phyloP scores from a whole-genome alignment of 2,113 vertebrate genomes.

The Atherinomorus stipes region DNA sequence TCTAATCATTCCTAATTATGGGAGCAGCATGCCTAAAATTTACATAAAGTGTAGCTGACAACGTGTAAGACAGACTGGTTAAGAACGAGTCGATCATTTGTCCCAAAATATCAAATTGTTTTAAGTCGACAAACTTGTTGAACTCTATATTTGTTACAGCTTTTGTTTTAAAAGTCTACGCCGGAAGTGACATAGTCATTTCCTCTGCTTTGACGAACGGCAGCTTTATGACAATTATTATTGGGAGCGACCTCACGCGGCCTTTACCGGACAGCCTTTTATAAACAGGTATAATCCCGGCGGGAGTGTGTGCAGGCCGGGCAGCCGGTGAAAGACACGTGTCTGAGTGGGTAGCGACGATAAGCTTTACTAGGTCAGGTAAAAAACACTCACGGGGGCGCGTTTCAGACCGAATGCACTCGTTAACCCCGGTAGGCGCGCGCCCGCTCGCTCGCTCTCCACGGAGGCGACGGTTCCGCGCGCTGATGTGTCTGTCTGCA shows the following conservation, averaged over 20 bases:
- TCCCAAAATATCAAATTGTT: no score
- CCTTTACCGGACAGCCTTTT: conserved; percentile 66
- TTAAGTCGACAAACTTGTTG: no score
- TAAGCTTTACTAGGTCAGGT: conserved; percentile 71
- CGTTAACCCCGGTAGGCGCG: conserved; percentile 77
- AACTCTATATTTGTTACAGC: not conserved
- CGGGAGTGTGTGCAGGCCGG: conserved; percentile 28
- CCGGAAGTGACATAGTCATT: conserved; percentile 35
- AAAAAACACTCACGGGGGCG: conserved; percentile 61
- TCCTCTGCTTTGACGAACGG: conserved; percentile 7
- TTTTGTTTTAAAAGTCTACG: conserved; percentile 56
- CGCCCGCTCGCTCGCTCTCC: conserved; percentile 42
- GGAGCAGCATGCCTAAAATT: no score
- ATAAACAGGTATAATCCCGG: conserved; percentile 55
- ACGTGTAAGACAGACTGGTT: no score
- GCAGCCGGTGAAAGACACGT: conserved; percentile 47
- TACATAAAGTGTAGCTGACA: no score
- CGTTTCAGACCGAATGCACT: conserved; percentile 73
- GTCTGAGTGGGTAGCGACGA: conserved; percentile 44
- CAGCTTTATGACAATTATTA: conserved; percentile 66
- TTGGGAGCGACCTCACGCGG: conserved; percentile 71
- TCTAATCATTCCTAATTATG: no score
- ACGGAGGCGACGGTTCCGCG: conserved; percentile 62
- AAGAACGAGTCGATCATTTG: no score
- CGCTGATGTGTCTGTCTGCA: conserved; percentile 77